phyloP scores from a whole-genome alignment of 2,797 vertebrate genomes.

The Artibeus lituratus region DNA sequence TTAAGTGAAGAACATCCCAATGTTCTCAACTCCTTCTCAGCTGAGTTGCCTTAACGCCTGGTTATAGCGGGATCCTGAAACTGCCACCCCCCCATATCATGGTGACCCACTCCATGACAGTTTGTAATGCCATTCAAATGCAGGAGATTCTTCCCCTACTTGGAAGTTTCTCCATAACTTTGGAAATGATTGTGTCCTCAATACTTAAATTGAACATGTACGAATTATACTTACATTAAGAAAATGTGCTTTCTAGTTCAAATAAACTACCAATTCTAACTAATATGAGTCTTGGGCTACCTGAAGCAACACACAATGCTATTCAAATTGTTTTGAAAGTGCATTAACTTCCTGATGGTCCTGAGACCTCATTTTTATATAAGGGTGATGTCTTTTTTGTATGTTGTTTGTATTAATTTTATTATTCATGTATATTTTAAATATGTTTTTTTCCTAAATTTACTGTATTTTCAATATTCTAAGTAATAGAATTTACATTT shows the following conservation, averaged over 20 bases:
- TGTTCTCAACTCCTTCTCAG: background rate
- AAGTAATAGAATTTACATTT: background rate
- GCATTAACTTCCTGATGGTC: background rate
- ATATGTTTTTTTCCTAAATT: background rate
- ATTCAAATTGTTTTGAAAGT: background rate
- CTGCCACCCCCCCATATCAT: background rate
- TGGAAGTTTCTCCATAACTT: background rate
- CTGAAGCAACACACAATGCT: background rate
- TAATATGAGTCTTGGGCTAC: background rate
- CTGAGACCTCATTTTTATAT: background rate
- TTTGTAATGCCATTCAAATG: background rate
- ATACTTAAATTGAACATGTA: background rate
- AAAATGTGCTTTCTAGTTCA: background rate
- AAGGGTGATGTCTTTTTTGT: background rate
- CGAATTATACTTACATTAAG: background rate
- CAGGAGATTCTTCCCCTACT: background rate
- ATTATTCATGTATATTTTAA: background rate
- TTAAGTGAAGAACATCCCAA: background rate
- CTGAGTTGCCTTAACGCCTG: background rate
- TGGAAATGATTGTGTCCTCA: background rate
- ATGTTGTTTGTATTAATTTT: background rate
- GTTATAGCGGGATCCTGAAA: background rate
- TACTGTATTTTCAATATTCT: background rate
- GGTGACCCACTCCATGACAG: too few species aligned
- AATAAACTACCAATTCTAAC: background rate